Evolutionary conservation across 2,888 invertebrate genomes (phyloP), one percentile per base, ranked within the genome.

Genomic region (Amphipoea oculea): DNA sequence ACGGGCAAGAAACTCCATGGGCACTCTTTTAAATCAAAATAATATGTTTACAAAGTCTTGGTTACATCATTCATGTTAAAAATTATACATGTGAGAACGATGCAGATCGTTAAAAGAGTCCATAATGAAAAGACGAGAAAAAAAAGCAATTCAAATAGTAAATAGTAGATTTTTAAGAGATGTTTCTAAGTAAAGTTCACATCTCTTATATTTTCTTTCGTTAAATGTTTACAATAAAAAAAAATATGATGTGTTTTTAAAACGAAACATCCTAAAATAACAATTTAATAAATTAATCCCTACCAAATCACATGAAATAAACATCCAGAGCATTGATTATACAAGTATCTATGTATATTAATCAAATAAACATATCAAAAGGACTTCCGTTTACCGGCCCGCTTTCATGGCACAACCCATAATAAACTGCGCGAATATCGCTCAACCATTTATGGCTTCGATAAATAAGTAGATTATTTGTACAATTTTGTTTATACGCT

Each of bases 291-390:
- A n/a, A 57, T n/a, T 11, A 57, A 57, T n/a, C 1, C 1, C 0
- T 11, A n/a, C 57, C n/a, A n/a, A n/a, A 60, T 12, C 4, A 20
- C 4, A 60, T 60, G n/a, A 11, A n/a, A 12, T n/a, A n/a, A 60
- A n/a, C 57, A 57, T n/a, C n/a, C 11, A 57, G 57, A 57, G 57
- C n/a, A n/a, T 57, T 57, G 57, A 60, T n/a, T 60, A 57, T 9
- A 60, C 4, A n/a, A 60, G 12, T n/a, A 29, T 29, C 29, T 29
- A 60, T 7, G 54, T 54, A 23, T 54, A 54, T 73, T 60, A 81
- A 60, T 62, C 73, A 60, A 67, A 81, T 67, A 73, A 73, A 79
- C 67, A 62, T 62, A 60, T 60, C 73, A 81, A 81, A 81, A 81
- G 29, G 54, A 81, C 74, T 80, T 80, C 62, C 68, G 80, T 68